These are phyloP conservation scores for Garrulus glandarius DNA, from an alignment of 2,797 vertebrate genomes.

Conservation along the genomic window DNA sequence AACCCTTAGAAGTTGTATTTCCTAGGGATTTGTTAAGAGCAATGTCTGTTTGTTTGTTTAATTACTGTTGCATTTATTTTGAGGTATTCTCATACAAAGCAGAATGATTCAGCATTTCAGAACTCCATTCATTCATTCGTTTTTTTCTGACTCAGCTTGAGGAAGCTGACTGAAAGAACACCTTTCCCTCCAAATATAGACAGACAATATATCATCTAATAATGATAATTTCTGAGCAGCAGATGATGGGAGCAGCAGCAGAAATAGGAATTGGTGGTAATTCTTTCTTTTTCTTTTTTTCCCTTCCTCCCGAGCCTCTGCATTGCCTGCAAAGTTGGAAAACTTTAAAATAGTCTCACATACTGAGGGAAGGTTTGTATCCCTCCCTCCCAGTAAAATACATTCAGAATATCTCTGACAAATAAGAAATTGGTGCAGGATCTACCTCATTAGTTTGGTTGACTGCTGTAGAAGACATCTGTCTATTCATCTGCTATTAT, in stretches of 20 bases:
- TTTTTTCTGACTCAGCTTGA: background rate
- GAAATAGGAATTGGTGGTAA: background rate
- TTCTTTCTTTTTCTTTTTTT: too few relatives aligned
- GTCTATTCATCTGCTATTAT: background rate
- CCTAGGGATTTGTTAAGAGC: background rate
- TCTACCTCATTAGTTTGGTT: background rate
- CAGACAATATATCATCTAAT: background rate
- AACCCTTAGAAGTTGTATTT: background rate
- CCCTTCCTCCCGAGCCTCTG: background rate
- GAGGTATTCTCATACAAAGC: background rate
- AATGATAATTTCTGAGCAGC: background rate
- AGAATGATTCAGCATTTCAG: background rate
- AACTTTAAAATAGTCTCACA: background rate
- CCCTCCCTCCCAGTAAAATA: background rate
- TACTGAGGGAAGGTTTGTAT: background rate
- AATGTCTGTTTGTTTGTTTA: background rate
- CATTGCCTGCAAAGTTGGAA: background rate
- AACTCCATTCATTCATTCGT: background rate
- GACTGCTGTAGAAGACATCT: background rate
- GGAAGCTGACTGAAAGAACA: background rate
- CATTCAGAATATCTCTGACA: background rate
- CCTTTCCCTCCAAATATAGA: background rate
- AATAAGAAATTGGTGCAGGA: background rate
- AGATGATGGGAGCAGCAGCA: background rate
- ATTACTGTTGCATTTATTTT: background rate